Evolutionary conservation across 1,140 invertebrate species (phyloP).

Genomic region (Hycleus cichorii): DNA sequence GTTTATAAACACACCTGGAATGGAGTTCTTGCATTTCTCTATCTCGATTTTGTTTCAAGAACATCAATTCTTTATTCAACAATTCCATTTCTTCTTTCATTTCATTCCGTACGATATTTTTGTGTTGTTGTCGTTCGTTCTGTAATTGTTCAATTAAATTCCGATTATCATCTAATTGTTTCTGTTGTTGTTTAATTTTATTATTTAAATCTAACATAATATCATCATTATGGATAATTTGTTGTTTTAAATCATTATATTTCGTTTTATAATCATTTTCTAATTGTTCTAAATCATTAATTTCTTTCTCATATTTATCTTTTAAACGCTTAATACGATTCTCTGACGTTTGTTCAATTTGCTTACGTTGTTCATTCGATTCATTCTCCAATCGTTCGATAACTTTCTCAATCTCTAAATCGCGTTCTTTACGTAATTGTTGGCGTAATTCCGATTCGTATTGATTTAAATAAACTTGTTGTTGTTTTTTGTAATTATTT

Average conservation of each 20-base stretch:
- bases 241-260: conserved; percentile 52
- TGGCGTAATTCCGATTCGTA: conserved; percentile 52
- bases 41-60: conserved; percentile 42
- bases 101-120: conserved; percentile 44
- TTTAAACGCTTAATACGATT: conserved; percentile 56
- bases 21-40: conserved; percentile 45
- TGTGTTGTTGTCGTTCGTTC: conserved; percentile 44
- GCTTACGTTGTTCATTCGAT: conserved; percentile 42
- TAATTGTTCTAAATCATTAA: conserved; percentile 54
- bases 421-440: conserved; percentile 52
- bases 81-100: conserved; percentile 42
- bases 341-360: conserved; percentile 50
- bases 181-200: conserved; percentile 36
- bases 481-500: conserved; percentile 49
- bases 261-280: conserved; percentile 48
- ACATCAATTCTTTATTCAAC: conserved; percentile 43
- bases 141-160: conserved; percentile 42
- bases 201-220: conserved; percentile 45
- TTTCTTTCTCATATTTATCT: conserved; percentile 65
- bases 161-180: neutral
- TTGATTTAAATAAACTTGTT: conserved; percentile 46
- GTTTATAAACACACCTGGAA: conserved; percentile 34
- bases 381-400: conserved; percentile 57
- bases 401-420: conserved; percentile 58
- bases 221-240: conserved; percentile 51